phyloP scores from a whole-genome alignment of 64 coral and sea anemone species.

The Catalaphyllia jardinei region DNA sequence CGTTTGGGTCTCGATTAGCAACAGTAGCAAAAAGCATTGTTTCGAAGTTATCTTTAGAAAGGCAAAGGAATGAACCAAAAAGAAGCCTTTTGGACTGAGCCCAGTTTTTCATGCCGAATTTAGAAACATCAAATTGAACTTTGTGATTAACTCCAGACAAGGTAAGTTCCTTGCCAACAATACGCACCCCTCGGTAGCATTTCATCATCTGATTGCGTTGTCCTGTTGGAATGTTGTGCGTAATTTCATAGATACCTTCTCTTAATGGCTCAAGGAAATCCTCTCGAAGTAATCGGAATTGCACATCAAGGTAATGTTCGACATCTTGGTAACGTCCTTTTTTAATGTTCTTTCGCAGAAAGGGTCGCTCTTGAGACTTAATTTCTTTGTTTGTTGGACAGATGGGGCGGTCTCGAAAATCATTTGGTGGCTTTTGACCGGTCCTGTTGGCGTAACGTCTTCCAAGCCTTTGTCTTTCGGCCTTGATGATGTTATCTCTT shows the following conservation, averaged over 20 bases:
- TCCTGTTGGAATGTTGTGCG: not conserved
- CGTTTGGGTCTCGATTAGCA: conserved; percentile 35
- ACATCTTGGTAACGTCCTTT: conserved; percentile 45
- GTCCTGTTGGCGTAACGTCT: not conserved
- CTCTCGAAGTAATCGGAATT: conserved; percentile 67
- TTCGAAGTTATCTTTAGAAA: conserved; percentile 70
- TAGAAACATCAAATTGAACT: conserved; percentile 50
- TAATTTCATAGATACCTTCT: conserved; percentile 71
- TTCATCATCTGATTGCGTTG: conserved; percentile 67
- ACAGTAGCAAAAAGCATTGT: conserved; percentile 77
- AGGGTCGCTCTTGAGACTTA: conserved; percentile 46
- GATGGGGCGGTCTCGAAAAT: conserved; percentile 67
- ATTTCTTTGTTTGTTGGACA: conserved; percentile 65
- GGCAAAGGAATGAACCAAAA: conserved; percentile 71
- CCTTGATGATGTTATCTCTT: conserved; percentile 62
- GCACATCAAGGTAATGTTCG: conserved; percentile 79
- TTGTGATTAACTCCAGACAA: conserved; percentile 50
- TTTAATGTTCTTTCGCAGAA: conserved; percentile 64
- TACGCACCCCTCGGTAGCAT: conserved; percentile 42
- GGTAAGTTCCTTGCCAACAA: conserved; percentile 51
- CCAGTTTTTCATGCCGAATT: conserved; percentile 46
- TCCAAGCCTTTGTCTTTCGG: conserved; percentile 45
- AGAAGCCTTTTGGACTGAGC: conserved; percentile 31
- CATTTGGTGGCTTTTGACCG: conserved; percentile 53
- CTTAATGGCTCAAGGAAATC: conserved; percentile 72